phyloP scores from a whole-genome alignment of 2,797 vertebrate genomes.

The Diplodus sargus region DNA sequence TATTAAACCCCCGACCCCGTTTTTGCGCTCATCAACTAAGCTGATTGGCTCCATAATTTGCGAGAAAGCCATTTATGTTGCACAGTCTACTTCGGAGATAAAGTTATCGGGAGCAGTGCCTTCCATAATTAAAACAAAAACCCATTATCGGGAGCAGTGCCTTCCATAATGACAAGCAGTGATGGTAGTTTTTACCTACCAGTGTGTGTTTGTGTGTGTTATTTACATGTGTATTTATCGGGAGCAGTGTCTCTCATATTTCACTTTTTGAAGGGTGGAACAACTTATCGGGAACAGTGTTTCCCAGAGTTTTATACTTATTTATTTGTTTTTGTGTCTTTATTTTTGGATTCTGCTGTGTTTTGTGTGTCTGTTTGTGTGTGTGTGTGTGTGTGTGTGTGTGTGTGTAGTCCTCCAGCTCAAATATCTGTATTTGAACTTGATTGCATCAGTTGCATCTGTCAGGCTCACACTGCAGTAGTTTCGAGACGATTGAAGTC shows the following conservation, averaged over 20 bases:
- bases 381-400: too few relatives aligned
- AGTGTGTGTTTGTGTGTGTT: conserved; percentile 33
- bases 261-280: conserved; percentile 92
- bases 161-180: conserved; percentile 88
- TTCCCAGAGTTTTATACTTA: conserved; percentile 95
- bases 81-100: conserved; percentile 64
- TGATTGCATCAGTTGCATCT: too few relatives aligned
- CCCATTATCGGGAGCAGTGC: conserved; percentile 96
- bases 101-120: conserved; percentile 97
- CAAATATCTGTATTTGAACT: background rate
- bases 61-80: conserved; percentile 67
- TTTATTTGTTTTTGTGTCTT: conserved; percentile 53
- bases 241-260: conserved; percentile 90
- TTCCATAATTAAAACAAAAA: conserved; percentile 88
- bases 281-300: conserved; percentile 98
- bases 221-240: conserved; percentile 82
- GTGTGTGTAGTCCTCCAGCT: conserved; percentile 8
- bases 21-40: background rate
- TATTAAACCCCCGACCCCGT: background rate
- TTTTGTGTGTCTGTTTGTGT: conserved; percentile 5
- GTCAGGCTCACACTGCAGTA: too few relatives aligned
- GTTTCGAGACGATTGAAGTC: too few relatives aligned
- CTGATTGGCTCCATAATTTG: conserved; percentile 27
- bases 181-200: conserved; percentile 88
- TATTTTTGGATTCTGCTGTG: conserved; percentile 17